These are phyloP conservation scores for Camelus bactrianus DNA, from an alignment of 2,113 vertebrate genomes.

Conservation along the genomic window DNA sequence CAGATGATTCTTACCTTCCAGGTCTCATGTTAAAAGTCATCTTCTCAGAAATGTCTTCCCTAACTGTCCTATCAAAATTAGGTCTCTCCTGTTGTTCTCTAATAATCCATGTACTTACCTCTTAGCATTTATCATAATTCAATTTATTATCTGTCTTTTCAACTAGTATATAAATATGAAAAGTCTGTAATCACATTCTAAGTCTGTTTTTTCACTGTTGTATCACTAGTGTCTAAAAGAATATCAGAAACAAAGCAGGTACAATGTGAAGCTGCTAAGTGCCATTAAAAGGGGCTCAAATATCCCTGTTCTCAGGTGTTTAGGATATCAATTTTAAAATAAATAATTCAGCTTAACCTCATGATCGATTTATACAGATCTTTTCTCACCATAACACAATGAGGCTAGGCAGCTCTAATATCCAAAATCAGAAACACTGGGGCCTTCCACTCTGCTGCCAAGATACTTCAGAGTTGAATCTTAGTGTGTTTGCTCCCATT, in stretches of 20 bases:
- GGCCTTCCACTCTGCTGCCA: neutral
- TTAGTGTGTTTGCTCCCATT: neutral
- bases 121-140: neutral
- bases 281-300: neutral
- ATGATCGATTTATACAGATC: neutral
- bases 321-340: neutral
- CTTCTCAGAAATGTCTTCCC: neutral
- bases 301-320: neutral
- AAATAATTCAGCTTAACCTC: neutral
- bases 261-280: neutral
- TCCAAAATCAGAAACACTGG: neutral
- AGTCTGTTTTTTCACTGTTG: neutral
- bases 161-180: neutral
- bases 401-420: neutral
- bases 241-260: neutral
- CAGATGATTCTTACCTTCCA: neutral
- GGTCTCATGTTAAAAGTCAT: neutral
- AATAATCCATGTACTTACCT: neutral
- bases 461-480: neutral
- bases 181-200: constrained; percentile 21
- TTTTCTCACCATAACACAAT: neutral
- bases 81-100: neutral
- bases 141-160: neutral
- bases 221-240: neutral
- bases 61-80: neutral